phyloP scores from a whole-genome alignment of 2,113 vertebrate species.

The Salminus brasiliensis region DNA sequence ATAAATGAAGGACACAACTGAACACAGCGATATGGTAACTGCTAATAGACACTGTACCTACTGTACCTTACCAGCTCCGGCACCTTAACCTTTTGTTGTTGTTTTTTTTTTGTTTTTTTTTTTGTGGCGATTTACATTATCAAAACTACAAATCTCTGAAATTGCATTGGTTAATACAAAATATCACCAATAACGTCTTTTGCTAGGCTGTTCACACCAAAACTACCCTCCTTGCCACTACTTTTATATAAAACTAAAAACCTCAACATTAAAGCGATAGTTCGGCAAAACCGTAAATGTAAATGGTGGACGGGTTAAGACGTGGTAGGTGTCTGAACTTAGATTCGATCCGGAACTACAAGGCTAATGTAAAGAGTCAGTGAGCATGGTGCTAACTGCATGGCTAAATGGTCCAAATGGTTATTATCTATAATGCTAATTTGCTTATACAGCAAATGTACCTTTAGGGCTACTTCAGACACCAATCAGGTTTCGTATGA shows the following conservation, averaged over 20 bases:
- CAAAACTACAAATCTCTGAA: conserved; percentile 31
- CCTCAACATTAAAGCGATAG: neutral
- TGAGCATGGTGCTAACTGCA: no score
- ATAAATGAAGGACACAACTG: neutral
- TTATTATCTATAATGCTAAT: no score
- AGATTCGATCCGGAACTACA: neutral
- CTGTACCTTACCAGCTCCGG: neutral
- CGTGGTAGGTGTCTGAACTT: neutral
- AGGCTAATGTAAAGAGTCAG: neutral
- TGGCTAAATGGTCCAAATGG: no score
- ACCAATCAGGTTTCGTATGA: neutral
- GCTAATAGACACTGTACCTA: neutral
- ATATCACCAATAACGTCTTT: neutral
- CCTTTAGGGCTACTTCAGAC: no score
- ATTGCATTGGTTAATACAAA: neutral
- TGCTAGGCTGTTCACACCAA: neutral
- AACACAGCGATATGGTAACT: neutral
- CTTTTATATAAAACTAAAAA: neutral
- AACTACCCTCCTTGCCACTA: neutral
- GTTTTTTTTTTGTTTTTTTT: neutral
- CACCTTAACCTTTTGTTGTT: neutral
- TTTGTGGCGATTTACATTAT: neutral
- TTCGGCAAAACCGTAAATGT: neutral
- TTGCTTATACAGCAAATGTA: no score
- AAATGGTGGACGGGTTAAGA: neutral